Percentiles rank a stretch among this genome's conserved stretches.
Evolutionary conservation across 2,113 vertebrate species (phyloP).

Genomic region (Ardeotis arabs): DNA sequence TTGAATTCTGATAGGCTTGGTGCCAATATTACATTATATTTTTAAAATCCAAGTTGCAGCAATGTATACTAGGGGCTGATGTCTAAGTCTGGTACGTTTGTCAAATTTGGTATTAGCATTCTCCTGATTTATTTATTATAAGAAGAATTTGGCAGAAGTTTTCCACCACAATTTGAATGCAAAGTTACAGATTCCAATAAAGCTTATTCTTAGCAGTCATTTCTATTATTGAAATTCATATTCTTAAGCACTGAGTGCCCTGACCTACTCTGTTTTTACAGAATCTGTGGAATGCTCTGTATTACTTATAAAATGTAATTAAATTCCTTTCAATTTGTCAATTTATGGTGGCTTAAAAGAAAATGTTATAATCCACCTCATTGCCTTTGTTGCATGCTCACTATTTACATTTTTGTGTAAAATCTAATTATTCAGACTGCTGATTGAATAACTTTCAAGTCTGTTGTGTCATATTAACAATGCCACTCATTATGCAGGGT

Average conservation of each 20-base stretch:
- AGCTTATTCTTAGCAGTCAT: neutral
- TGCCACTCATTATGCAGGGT: neutral
- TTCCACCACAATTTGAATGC: neutral
- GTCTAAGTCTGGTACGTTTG: neutral
- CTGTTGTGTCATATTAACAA: neutral
- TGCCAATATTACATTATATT: no score
- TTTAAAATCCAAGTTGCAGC: neutral
- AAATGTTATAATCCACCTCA: neutral
- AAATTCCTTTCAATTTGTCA: neutral
- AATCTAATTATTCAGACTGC: neutral
- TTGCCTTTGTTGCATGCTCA: neutral
- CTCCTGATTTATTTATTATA: neutral
- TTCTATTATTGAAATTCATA: neutral
- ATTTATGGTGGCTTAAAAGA: neutral
- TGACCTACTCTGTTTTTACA: neutral
- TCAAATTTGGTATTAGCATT: neutral
- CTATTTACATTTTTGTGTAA: conserved; percentile 9
- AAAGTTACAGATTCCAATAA: neutral
- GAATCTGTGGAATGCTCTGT: neutral
- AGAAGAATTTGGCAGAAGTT: neutral
- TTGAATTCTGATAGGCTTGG: neutral
- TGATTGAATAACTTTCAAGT: conserved; percentile 1
- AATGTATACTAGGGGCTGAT: neutral
- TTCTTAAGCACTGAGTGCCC: neutral
- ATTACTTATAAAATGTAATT: neutral